Evolutionary conservation across 1,140 invertebrate species (phyloP), one percentile per base, ranked within the genome.

Genomic region (Drosophila arizonae): DNA sequence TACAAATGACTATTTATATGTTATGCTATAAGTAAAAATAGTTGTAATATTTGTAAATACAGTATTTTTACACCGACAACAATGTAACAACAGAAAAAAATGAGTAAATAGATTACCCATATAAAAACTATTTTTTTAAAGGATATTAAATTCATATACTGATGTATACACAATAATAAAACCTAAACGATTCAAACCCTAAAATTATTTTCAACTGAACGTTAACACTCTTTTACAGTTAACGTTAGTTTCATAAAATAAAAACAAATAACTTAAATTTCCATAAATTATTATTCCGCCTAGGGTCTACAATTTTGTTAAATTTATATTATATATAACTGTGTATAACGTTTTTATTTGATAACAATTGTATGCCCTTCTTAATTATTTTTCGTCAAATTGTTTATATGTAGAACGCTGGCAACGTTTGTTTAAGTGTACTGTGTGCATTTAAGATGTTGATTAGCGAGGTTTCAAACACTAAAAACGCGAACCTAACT

Each of bases 1-100:
- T 76, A 57, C 62, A 86, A 86, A 86, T 79, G 82, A 87, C 82
- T 84, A 84, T 84, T 84, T 85, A 84, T 85, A 84, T 86, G 70
- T 77, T 84, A 85, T 69, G 70, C 73, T 81, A 73, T 86, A 86
- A 87, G 79, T 63, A 65, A 70, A 87, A 82, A 79, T 87, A 86
- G 76, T 76, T 86, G 64, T 85, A 86, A 79, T 66, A 56, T 77
- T 87, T 86, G 82, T 86, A 86, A 81, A 86, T 86, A 86, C 82
- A 86, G 82, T 86, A 87, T 86, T 86, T 86, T 86, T 86, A 86
- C 82, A 86, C 65, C 33, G 57, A 68, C 56, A 74, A 73, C 57
- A 64, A 70, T 62, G 57, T 69, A 74, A 64, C 41, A 46, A 41
- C 43, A 66, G 68, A 69, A 60, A 45, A 39, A 79, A 76, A 69